Base-by-base conservation (phyloP, 2,113 vertebrate species). In the Urocitellus parryii region DNA sequence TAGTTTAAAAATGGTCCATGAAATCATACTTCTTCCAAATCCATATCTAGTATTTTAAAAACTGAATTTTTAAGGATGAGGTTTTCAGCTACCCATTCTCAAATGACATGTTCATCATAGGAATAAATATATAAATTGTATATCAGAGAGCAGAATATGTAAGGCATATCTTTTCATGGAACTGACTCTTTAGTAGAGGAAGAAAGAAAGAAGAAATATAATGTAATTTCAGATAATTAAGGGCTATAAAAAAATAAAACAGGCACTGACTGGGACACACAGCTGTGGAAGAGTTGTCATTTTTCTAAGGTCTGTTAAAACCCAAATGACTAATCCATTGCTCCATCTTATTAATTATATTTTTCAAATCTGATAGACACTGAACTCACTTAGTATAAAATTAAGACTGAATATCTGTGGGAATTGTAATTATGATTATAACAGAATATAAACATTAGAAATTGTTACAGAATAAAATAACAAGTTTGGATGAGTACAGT, bases 11-110 rank as follows among this genome's bases (percentile, higher is more conserved):
- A 87, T 72, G n/a, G 45, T 32, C 16, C 70, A 12, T 92, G 68
- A 94, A 89, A 80, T 88, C 94, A 68, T n/a, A 85, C 7, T 77
- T 82, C 73, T 67, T 92, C 39, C n/a, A 92, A 80, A 86, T 92
- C 83, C 61, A 1, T 91, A 78, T 67, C 70, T 88, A 70, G 5
- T 65, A 89, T 70, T 81, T 84, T 68, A 88, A 91, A 90, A 73
- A 58, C 48, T 78, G 70, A 78, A 25, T 94, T 95, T 53, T 39
- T 67, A 77, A 73, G 37, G 37, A 87, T 91, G 39, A 63, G 16
- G 17, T 58, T 97, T 94, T 79, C 42, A 86, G 29, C 51, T 90
- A 17, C 42, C 45, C 18, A 65, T 81, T 53, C 34, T 93, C 51
- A 79, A 88, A 58, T 27, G 88, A 88, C 77, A 77, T 83, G 12